phyloP scores from a whole-genome alignment of 2,888 invertebrate species.

The Hirtodrosophila cameraria region DNA sequence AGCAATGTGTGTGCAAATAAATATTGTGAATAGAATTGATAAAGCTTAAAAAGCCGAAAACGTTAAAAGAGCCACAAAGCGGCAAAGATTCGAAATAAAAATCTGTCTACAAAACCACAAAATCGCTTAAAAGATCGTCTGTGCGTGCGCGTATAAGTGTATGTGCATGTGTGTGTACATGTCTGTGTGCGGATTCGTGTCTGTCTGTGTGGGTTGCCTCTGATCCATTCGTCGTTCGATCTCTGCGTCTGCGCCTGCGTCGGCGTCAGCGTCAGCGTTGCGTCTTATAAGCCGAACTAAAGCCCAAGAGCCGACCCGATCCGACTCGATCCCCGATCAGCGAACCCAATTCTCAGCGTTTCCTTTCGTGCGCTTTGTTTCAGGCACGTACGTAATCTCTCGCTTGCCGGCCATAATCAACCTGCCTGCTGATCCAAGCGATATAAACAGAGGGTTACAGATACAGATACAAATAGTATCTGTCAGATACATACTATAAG shows the following conservation, averaged over 20 bases:
- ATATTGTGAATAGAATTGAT: conserved; percentile 20
- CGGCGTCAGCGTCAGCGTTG: conserved; percentile 27
- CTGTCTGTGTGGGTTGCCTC: conserved; percentile 47
- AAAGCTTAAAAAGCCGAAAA: conserved; percentile 38
- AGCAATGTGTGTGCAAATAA: conserved; percentile 42
- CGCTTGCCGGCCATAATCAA: conserved; percentile 66
- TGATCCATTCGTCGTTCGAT: conserved; percentile 67
- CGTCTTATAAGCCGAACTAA: conserved; percentile 77
- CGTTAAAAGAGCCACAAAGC: conserved; percentile 28
- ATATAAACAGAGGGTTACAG: conserved; percentile 60
- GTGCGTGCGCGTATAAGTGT: conserved; percentile 30
- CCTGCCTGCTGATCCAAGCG: conserved; percentile 73
- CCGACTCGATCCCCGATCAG: conserved; percentile 31
- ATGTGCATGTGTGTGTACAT: conserved; percentile 21
- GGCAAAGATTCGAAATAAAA: conserved; percentile 46
- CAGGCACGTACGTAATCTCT: conserved; percentile 76
- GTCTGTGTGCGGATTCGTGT: conserved; percentile 24
- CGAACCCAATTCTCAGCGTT: conserved; percentile 36
- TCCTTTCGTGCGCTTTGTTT: conserved; percentile 72
- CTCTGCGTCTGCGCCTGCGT: conserved; percentile 48
- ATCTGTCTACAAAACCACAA: conserved; percentile 71
- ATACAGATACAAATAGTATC: conserved; percentile 37
- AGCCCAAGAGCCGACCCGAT: conserved; percentile 49
- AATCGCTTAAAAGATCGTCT: conserved; percentile 68
- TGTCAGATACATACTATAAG: conserved; percentile 37